Evolutionary conservation across 1,140 invertebrate genomes (phyloP).

Genomic region (Micrasema longulum): DNA sequence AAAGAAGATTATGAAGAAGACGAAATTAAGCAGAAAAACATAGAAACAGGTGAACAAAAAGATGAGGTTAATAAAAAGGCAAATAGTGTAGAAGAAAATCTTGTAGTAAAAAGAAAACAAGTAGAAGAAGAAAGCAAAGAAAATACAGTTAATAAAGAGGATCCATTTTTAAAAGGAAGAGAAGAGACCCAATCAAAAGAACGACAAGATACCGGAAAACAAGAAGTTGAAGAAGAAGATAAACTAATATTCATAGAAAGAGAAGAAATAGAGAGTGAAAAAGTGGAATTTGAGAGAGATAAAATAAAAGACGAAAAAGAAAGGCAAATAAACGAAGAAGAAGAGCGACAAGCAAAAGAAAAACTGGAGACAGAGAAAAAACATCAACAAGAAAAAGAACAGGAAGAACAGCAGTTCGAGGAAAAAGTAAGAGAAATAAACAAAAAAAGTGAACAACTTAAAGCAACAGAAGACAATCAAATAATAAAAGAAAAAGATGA

Average conservation of each 20-base stretch:
- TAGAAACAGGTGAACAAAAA: background rate
- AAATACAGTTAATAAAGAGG: slow-evolving; percentile 33
- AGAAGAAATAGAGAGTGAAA: too few species aligned
- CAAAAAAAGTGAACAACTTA: background rate
- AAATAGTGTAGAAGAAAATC: background rate
- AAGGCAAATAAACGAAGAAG: slow-evolving; percentile 48
- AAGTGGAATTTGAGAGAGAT: too few species aligned
- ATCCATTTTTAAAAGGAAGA: slow-evolving; percentile 37
- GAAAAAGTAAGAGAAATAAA: background rate
- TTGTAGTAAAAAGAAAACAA: background rate
- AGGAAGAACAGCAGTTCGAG: background rate
- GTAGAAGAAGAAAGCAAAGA: slow-evolving; percentile 12
- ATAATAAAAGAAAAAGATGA: slow-evolving; percentile 40
- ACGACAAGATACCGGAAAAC: too few species aligned
- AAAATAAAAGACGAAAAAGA: too few species aligned
- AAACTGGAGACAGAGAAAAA: slow-evolving; percentile 19
- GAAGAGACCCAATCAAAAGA: too few species aligned
- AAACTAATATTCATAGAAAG: too few species aligned
- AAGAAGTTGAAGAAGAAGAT: too few species aligned
- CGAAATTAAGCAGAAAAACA: background rate
- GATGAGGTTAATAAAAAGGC: background rate
- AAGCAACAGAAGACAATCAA: slow-evolving; percentile 21
- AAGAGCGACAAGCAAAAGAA: slow-evolving; percentile 37
- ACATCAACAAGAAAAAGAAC: background rate
- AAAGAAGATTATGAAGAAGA: too few species aligned